Base-by-base conservation (phyloP, 1,140 invertebrate species). In the Cataglyphis hispanica region DNA sequence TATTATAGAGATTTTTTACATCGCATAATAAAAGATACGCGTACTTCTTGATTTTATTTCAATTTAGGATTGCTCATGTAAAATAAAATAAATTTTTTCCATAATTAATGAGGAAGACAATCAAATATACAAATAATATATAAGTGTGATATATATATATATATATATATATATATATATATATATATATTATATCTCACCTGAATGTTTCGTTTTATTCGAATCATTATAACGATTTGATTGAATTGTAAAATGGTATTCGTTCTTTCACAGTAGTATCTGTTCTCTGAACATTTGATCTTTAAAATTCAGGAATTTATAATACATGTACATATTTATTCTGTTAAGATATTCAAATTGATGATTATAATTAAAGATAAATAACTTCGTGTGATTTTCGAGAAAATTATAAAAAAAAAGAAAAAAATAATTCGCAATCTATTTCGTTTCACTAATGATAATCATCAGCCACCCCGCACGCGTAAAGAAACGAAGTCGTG, bases 291-390 rank as follows among this genome's bases (percentile, higher is more conserved):
- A 74, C 19, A n/a, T 74, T 58, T 11, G 58, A 58, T 58, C 16
- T 3, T 58, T 37, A 74, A 56, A 74, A 58, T 8, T 13, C 7
- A 22, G 1, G 10, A 37, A 37, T 58, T 74, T 46, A 70, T 72
- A 43, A 1, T 43, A 43, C 4, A 37, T 74, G 34, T 56, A 56
- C 16, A 74, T 11, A 60, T 58, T 74, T 74, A 27, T 37, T 74
- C 16, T 22, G 1, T 25, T 58, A 60, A 37, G n/a, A 19, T n/a
- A 58, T 58, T 58, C 11, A 64, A 63, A 64, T 64, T 43, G 10
- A 46, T 43, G 1, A n/a, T 16, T 43, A 11, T n/a, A 27, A 77
- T 43, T 6, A 25, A 10, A 25, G 34, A 37, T 4, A 8, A 58
- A 31, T 43, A 72, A 75, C 34, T n/a, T 53, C 19, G 27, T 27